A percentile compares a stretch with the other conserved stretches of the same genome.
These are phyloP conservation scores for Heliconius erato DNA, from an alignment of 2,888 invertebrate genomes.

Conservation along the genomic window DNA sequence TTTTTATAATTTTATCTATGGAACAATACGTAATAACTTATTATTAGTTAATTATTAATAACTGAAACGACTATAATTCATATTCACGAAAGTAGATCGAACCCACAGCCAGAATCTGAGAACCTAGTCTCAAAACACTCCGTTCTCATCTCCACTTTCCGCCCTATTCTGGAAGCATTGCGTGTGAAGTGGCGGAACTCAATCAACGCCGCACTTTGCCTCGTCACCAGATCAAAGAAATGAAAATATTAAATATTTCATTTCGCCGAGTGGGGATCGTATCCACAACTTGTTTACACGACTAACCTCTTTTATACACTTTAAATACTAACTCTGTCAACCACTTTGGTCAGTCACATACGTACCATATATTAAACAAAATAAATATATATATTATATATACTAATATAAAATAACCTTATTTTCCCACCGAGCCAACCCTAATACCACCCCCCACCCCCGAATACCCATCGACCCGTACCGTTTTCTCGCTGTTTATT, in stretches of 20 bases:
- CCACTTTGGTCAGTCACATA: too few species aligned
- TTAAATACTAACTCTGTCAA: too few species aligned
- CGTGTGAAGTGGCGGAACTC: not conserved
- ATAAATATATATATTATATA: too few species aligned
- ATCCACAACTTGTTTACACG: not conserved
- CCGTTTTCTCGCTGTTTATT: conserved; percentile 75
- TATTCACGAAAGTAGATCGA: too few species aligned
- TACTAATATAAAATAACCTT: not conserved
- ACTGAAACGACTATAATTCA: too few species aligned
- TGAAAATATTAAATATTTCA: not conserved
- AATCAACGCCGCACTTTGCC: not conserved
- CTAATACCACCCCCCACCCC: conserved; percentile 45
- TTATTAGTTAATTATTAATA: too few species aligned
- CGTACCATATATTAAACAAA: too few species aligned
- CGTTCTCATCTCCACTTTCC: not conserved
- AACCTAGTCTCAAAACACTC: not conserved
- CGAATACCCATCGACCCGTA: conserved; percentile 52
- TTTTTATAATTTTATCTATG: too few species aligned
- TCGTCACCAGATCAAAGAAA: not conserved
- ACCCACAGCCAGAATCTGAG: too few species aligned
- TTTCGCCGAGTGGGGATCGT: not conserved
- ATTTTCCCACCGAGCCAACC: not conserved
- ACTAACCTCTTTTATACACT: not conserved
- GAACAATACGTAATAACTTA: too few species aligned
- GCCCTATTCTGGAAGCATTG: too few species aligned